Conservation (phyloP, 2,888 invertebrate genomes). For the Himalopsyche tibetana region DNA sequence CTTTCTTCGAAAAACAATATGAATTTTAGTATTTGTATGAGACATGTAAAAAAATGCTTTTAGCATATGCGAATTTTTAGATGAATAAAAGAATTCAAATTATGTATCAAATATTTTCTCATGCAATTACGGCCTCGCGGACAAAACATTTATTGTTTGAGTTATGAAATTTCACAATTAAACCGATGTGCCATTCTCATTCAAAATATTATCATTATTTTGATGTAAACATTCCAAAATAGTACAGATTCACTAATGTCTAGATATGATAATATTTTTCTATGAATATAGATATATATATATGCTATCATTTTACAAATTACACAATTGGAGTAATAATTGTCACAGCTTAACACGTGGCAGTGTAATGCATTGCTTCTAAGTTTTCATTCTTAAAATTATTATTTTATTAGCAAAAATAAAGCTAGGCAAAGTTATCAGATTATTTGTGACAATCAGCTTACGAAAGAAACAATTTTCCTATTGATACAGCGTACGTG, state of each 20-base stretch:
- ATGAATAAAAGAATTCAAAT: too few species aligned
- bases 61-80: too few species aligned
- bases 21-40: too few species aligned
- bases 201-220: constrained; percentile 43
- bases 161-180: constrained; percentile 39
- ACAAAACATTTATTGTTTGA: constrained; percentile 33
- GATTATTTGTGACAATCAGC: neutral
- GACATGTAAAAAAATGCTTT: too few species aligned
- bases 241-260: constrained; percentile 36
- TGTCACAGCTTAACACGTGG: constrained; percentile 41
- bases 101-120: too few species aligned
- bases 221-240: constrained; percentile 42
- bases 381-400: constrained; percentile 36
- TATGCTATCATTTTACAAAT: constrained; percentile 24
- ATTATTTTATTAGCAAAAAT: constrained; percentile 33
- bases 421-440: constrained; percentile 8
- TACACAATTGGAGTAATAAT: constrained; percentile 41
- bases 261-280: constrained; percentile 36
- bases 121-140: neutral
- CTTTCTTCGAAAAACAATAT: too few species aligned
- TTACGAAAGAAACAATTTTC: neutral
- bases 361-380: constrained; percentile 43
- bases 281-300: constrained; percentile 4
- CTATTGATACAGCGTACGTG: neutral
- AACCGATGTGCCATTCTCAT: constrained; percentile 42